Evolutionary conservation across 2,888 invertebrate genomes (phyloP).

Genomic region (Xestia rhomboidea): DNA sequence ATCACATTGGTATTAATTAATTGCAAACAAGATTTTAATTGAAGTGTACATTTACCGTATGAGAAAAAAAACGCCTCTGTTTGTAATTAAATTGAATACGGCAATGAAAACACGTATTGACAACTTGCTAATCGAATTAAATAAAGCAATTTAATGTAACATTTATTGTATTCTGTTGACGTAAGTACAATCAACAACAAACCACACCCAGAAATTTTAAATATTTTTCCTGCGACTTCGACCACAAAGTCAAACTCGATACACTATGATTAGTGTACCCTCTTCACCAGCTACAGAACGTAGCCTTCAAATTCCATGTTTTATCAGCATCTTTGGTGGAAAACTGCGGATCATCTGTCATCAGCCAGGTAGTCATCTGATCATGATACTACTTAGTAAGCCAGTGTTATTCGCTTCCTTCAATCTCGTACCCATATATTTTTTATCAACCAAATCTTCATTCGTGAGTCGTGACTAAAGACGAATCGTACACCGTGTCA

Average conservation of each 20-base stretch:
- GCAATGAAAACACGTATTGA: neutral
- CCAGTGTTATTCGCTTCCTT: neutral
- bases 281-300: neutral
- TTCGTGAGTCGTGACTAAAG: neutral
- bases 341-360: neutral
- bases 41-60: constrained; percentile 6
- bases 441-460: constrained; percentile 10
- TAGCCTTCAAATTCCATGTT: neutral
- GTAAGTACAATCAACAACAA: constrained; percentile 5
- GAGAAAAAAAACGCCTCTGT: constrained; percentile 4
- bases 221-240: neutral
- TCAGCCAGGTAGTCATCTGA: neutral
- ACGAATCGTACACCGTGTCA: constrained; percentile 24
- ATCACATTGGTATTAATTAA: constrained; percentile 28
- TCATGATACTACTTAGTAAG: neutral
- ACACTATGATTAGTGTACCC: neutral
- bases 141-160: constrained; percentile 11
- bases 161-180: constrained; percentile 22
- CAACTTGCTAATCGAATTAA: constrained; percentile 2
- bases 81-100: constrained; percentile 6
- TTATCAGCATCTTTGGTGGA: neutral
- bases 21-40: constrained; percentile 33
- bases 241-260: neutral
- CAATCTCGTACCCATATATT: neutral
- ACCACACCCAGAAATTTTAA: neutral